Percentiles rank a stretch among this genome's conserved stretches.
phyloP scores from a whole-genome alignment of 1,140 invertebrate species.

The Brachionus manjavacas region DNA sequence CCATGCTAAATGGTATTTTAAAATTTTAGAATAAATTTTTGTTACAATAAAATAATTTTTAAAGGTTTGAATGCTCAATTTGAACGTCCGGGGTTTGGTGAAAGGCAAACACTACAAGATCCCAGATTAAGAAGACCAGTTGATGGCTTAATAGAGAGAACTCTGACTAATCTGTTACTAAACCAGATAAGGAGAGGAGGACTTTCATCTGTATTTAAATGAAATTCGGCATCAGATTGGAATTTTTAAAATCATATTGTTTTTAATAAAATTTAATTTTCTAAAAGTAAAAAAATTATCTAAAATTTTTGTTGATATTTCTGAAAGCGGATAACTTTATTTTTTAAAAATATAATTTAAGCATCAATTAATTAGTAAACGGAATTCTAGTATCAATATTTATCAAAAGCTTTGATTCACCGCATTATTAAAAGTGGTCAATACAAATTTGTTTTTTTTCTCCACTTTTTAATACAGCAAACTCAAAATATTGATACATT shows the following conservation, averaged over 20 bases:
- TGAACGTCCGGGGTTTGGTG: not conserved
- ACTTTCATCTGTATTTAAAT: not conserved
- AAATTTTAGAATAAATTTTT: not conserved
- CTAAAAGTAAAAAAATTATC: too few species aligned
- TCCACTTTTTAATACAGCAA: too few species aligned
- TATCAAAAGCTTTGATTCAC: too few species aligned
- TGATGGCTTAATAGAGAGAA: not conserved
- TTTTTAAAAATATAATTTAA: too few species aligned
- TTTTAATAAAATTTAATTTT: not conserved
- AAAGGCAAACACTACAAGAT: not conserved
- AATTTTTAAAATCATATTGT: not conserved
- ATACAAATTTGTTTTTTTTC: too few species aligned
- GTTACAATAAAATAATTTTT: not conserved
- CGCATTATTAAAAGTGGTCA: too few species aligned
- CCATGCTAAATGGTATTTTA: not conserved
- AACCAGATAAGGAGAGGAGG: not conserved
- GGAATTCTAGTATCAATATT: too few species aligned
- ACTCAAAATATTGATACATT: too few species aligned
- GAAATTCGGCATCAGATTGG: not conserved
- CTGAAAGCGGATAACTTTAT: too few species aligned
- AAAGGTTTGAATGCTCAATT: not conserved
- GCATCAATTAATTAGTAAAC: too few species aligned
- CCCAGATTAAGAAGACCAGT: not conserved
- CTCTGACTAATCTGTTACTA: not conserved
- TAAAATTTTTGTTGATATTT: too few species aligned